Evolutionary conservation across 2,888 invertebrate genomes (phyloP), one percentile per base, ranked within the genome.

Genomic region (Athetis lepigone): DNA sequence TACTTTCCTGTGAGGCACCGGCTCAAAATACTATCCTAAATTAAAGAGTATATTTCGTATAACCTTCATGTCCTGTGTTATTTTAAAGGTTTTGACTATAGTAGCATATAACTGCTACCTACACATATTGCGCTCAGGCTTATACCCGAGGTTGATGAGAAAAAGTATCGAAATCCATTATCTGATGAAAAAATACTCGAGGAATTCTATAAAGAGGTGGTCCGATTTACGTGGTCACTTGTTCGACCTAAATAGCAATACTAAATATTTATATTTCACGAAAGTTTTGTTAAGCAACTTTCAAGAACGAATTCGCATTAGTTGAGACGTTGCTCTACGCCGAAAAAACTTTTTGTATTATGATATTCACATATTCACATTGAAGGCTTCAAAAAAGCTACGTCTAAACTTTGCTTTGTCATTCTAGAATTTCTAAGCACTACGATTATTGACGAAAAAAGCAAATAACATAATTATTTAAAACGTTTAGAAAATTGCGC

Each of bases 381-480:
- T 39, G 19, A 50, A 42, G 2, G 13, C 8, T 11, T 19, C n/a
- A n/a, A n/a, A n/a, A n/a, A n/a, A n/a, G n/a, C n/a, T n/a, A n/a
- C n/a, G n/a, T n/a, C n/a, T n/a, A n/a, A n/a, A n/a, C n/a, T n/a
- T n/a, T n/a, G n/a, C n/a, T n/a, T n/a, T n/a, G n/a, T n/a, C n/a
- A n/a, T n/a, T n/a, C n/a, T n/a, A n/a, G n/a, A n/a, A n/a, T n/a
- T n/a, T n/a, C n/a, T n/a, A n/a, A n/a, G n/a, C n/a, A n/a, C n/a
- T n/a, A n/a, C n/a, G n/a, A n/a, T n/a, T n/a, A n/a, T n/a, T n/a
- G n/a, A 40, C 43, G 51, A 77, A 75, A 54, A 67, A 70, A 70
- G 58, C 69, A 77, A 75, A 72, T 63, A 68, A 63, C 47, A 54
- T 60, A 51, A 62, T 49, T 49, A 60, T 63, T 74, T 72, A 57